phyloP scores from a whole-genome alignment of 2,797 vertebrate genomes.

The Chelmon rostratus region DNA sequence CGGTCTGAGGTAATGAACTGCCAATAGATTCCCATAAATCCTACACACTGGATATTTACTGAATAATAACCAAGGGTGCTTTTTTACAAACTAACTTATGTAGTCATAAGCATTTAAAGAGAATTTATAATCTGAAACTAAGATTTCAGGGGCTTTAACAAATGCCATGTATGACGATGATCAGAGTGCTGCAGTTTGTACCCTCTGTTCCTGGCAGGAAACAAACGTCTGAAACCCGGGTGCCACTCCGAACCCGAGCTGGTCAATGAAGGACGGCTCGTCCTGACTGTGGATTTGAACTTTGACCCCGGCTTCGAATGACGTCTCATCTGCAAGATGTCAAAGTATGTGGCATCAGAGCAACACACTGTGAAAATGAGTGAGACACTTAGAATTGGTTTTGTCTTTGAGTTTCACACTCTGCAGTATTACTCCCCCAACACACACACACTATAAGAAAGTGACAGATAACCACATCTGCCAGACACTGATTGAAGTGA shows the following conservation, averaged over 20 bases:
- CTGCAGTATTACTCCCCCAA: background rate
- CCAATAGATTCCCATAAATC: too few relatives aligned
- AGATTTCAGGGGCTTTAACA: too few relatives aligned
- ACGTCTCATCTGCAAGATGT: conserved; percentile 90
- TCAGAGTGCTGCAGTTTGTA: conserved; percentile 39
- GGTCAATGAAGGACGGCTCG: conserved; percentile 96
- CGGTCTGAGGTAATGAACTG: too few relatives aligned
- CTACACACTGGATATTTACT: too few relatives aligned
- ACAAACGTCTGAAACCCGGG: conserved; percentile 89
- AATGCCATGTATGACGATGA: too few relatives aligned
- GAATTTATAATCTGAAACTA: too few relatives aligned
- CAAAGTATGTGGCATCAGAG: conserved; percentile 3
- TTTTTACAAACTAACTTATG: too few relatives aligned
- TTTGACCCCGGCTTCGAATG: conserved; percentile 97
- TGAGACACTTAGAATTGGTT: background rate
- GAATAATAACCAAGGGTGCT: background rate
- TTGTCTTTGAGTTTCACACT: conserved; percentile 12
- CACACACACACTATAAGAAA: background rate
- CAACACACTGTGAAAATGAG: background rate
- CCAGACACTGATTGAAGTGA: conserved; percentile 8
- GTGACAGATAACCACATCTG: conserved; percentile 23
- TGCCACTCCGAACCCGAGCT: conserved; percentile 93
- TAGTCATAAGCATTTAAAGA: too few relatives aligned
- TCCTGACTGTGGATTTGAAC: conserved; percentile 99
- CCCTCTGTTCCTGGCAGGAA: conserved; percentile 88